A percentile compares a stretch with the other conserved stretches of the same genome.
Conservation (phyloP, 2,888 invertebrate genomes). For the Mythimna impura region DNA sequence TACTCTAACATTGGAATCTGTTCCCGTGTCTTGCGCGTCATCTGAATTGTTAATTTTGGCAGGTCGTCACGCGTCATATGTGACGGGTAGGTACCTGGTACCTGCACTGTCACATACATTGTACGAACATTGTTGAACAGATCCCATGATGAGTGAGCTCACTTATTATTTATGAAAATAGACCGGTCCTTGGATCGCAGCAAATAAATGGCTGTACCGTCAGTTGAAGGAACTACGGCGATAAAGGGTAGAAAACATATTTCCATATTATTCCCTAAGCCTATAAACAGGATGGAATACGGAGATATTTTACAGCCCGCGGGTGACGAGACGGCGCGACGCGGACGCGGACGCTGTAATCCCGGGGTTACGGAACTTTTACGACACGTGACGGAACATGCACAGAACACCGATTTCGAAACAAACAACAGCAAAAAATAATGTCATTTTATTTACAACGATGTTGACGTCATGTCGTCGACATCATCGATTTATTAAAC, state of each 20-base stretch:
- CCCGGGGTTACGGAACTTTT: slow-evolving; percentile 17
- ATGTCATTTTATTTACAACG: neutral
- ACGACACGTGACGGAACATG: slow-evolving; percentile 16
- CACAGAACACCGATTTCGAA: slow-evolving; percentile 11
- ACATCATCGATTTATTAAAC: slow-evolving; percentile 50
- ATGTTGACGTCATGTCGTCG: neutral
- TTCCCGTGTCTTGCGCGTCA: slow-evolving; percentile 23
- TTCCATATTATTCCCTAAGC: slow-evolving; percentile 1
- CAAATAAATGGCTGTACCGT: neutral
- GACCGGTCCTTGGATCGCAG: neutral
- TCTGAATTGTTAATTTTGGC: slow-evolving; percentile 40
- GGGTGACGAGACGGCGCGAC: neutral
- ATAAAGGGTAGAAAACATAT: neutral
- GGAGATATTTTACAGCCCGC: slow-evolving; percentile 17
- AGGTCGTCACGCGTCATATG: neutral
- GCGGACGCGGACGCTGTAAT: slow-evolving; percentile 9
- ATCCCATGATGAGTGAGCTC: neutral
- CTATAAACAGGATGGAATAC: slow-evolving; percentile 16
- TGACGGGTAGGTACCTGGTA: neutral
- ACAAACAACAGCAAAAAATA: slow-evolving; percentile 21
- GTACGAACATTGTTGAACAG: neutral
- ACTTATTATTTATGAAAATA: neutral
- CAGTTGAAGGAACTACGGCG: neutral
- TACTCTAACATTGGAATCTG: slow-evolving; percentile 18
- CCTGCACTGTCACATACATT: neutral